Percentiles rank a stretch among this genome's conserved stretches.
These are phyloP conservation scores for Parascotia fuliginaria DNA, from an alignment of 2,888 invertebrate genomes.

Conservation along the genomic window DNA sequence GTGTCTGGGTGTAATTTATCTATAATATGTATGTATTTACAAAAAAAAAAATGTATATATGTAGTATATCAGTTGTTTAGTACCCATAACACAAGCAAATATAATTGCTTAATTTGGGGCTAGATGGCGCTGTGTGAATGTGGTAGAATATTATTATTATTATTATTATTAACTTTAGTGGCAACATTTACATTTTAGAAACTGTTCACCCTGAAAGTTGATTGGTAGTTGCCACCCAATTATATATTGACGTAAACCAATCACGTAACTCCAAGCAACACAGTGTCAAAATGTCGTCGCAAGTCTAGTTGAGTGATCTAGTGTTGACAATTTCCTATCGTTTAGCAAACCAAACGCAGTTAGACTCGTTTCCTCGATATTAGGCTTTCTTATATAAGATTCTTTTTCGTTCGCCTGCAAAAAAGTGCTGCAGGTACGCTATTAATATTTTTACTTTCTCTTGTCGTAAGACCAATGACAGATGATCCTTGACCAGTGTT, in stretches of 20 bases:
- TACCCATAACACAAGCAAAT: too few species aligned
- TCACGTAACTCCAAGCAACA: conserved; percentile 68
- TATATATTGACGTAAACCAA: conserved; percentile 56
- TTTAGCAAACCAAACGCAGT: conserved; percentile 56
- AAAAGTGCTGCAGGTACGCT: conserved; percentile 50
- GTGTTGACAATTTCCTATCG: conserved; percentile 51
- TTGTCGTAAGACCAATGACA: conserved; percentile 58
- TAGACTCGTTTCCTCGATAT: conserved; percentile 43
- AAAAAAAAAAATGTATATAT: too few species aligned
- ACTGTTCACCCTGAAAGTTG: conserved; percentile 36
- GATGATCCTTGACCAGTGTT: conserved; percentile 69
- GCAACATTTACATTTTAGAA: conserved; percentile 29
- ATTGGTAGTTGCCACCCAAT: conserved; percentile 50
- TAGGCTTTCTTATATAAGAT: conserved; percentile 27
- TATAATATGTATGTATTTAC: too few species aligned
- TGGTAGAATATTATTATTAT: too few species aligned
- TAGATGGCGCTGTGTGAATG: too few species aligned
- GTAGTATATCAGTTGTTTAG: too few species aligned
- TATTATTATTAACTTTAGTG: conserved; percentile 6
- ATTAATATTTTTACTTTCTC: conserved; percentile 59
- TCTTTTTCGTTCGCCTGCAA: conserved; percentile 18
- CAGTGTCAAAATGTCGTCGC: conserved; percentile 79
- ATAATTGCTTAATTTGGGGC: too few species aligned
- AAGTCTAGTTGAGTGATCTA: conserved; percentile 50
- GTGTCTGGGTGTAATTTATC: too few species aligned